Percentiles rank a stretch among this genome's conserved stretches.
Conservation (phyloP, 2,888 invertebrate species). For the Callinectes sapidus region DNA sequence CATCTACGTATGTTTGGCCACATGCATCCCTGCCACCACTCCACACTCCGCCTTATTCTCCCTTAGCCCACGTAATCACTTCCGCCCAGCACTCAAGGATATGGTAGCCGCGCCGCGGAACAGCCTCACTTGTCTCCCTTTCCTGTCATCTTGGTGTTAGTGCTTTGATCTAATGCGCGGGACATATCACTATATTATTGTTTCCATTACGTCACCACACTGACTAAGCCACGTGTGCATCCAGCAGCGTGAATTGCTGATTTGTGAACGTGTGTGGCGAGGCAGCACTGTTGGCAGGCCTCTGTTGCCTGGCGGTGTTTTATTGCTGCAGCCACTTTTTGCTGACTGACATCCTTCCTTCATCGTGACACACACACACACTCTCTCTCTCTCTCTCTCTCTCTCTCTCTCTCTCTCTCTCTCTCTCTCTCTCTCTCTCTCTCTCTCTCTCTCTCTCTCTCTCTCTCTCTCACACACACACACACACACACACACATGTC, state of each 20-base stretch:
- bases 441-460: too few species aligned
- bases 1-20: not conserved
- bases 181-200: not conserved
- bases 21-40: not conserved
- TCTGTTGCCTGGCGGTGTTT: not conserved
- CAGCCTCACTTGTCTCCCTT: not conserved
- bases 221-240: not conserved
- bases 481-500: constrained; percentile 32
- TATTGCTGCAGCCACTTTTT: not conserved
- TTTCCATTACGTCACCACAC: not conserved
- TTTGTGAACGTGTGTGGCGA: not conserved
- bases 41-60: not conserved
- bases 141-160: not conserved
- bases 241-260: not conserved
- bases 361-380: not conserved
- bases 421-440: constrained; percentile 12
- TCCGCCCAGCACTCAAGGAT: constrained; percentile 17
- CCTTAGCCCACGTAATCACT: not conserved
- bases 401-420: constrained; percentile 38
- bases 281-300: not conserved
- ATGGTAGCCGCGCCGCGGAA: constrained; percentile 3
- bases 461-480: constrained; percentile 20
- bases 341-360: not conserved
- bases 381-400: constrained; percentile 38
- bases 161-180: not conserved